Evolutionary conservation across 2,113 vertebrate genomes (phyloP).

Genomic region (Noctilio leporinus): DNA sequence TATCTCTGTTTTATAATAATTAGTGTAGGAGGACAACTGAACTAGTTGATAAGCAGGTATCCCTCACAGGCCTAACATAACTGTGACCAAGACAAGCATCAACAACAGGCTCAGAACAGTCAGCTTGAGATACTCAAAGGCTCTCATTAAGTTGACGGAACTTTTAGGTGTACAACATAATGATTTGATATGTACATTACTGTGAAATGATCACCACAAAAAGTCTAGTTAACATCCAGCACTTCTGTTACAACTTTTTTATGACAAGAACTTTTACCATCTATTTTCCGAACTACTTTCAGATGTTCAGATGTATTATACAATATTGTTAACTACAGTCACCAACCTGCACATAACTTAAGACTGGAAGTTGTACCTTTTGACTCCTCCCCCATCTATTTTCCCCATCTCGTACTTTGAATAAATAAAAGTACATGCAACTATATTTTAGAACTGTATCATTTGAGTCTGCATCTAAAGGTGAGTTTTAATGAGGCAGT

Average conservation of each 20-base stretch:
- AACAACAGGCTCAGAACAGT: not conserved
- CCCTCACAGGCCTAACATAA: not conserved
- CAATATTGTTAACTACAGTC: not conserved
- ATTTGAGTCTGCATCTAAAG: not conserved
- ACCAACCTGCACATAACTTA: not conserved
- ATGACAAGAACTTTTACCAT: not conserved
- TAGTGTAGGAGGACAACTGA: not conserved
- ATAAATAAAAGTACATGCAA: not conserved
- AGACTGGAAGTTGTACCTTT: not conserved
- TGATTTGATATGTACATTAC: not conserved
- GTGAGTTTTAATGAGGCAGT: not conserved
- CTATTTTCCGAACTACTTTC: not conserved
- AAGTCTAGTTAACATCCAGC: not conserved
- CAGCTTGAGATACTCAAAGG: not conserved
- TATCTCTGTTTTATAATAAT: not conserved
- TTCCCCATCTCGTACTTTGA: not conserved
- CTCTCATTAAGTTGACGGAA: not conserved
- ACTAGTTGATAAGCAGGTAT: not conserved
- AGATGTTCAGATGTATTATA: not conserved
- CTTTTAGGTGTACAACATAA: not conserved
- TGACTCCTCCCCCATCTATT: not conserved
- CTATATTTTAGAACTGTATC: not conserved
- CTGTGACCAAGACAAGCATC: not conserved
- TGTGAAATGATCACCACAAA: not conserved
- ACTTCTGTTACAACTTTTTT: not conserved